These are phyloP conservation scores for Nothobranchius kuhntae DNA, from an alignment of 2,113 vertebrate genomes.

Conservation along the genomic window DNA sequence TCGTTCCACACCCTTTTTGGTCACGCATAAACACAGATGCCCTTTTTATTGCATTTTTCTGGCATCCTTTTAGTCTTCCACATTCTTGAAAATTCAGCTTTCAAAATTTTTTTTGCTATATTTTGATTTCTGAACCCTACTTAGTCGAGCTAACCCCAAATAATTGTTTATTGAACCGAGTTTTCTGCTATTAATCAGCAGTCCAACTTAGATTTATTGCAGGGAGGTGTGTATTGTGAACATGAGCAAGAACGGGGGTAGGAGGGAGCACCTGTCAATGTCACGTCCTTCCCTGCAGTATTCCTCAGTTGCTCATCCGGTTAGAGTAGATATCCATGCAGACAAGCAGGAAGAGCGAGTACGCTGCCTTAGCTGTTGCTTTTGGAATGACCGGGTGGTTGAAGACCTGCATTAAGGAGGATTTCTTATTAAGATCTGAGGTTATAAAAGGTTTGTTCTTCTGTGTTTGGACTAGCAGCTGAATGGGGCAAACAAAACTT, in stretches of 20 bases:
- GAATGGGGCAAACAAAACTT: slow-evolving; percentile 44
- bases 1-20: slow-evolving; percentile 42
- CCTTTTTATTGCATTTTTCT: neutral
- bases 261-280: slow-evolving; percentile 78
- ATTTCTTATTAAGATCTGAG: slow-evolving; percentile 25
- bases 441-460: slow-evolving; percentile 51
- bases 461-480: slow-evolving; percentile 29
- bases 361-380: slow-evolving; percentile 35
- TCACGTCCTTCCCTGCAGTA: slow-evolving; percentile 77
- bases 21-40: slow-evolving; percentile 14
- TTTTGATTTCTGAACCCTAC: neutral
- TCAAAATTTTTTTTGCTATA: neutral
- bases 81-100: slow-evolving; percentile 20
- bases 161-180: too few relatives aligned
- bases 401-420: slow-evolving; percentile 42
- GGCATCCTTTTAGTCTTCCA: too few relatives aligned
- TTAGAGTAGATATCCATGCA: slow-evolving; percentile 57
- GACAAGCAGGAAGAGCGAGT: slow-evolving; percentile 60
- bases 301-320: slow-evolving; percentile 56
- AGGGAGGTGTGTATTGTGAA: slow-evolving; percentile 74
- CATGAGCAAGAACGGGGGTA: slow-evolving; percentile 74
- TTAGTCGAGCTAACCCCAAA: neutral
- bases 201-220: slow-evolving; percentile 2
- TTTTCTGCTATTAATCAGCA: neutral
- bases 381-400: slow-evolving; percentile 32